These are phyloP conservation scores for Eurytoma adleriae DNA, from an alignment of 2,888 invertebrate genomes.

Conservation along the genomic window DNA sequence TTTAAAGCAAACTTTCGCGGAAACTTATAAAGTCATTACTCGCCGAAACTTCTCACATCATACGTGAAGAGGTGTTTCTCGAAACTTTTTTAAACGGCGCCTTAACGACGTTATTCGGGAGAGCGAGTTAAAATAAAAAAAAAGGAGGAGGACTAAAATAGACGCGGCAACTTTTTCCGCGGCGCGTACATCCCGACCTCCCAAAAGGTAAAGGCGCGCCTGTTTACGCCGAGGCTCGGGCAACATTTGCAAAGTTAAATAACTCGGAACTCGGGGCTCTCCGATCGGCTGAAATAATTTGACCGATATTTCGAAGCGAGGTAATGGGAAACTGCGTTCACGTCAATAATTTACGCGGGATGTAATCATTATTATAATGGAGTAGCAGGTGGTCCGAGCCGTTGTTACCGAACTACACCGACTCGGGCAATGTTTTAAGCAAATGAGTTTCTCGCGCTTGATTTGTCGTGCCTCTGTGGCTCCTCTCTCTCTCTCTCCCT, in stretches of 20 bases:
- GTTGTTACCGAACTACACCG: constrained; percentile 56
- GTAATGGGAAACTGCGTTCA: constrained; percentile 42
- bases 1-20: neutral
- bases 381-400: constrained; percentile 68
- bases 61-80: neutral
- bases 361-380: constrained; percentile 73
- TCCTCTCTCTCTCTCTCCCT: constrained; percentile 7
- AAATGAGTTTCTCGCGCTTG: constrained; percentile 69
- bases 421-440: constrained; percentile 67
- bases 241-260: constrained; percentile 50
- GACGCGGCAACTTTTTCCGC: neutral
- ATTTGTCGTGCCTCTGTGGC: constrained; percentile 63
- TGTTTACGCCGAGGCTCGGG: constrained; percentile 6
- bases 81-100: neutral
- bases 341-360: constrained; percentile 66
- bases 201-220: neutral
- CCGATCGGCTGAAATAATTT: constrained; percentile 53
- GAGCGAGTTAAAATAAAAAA: too few relatives aligned
- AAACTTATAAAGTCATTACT: constrained; percentile 1
- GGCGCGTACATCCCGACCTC: too few relatives aligned
- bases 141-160: too few relatives aligned
- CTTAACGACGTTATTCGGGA: neutral
- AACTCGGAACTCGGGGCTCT: constrained; percentile 6
- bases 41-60: neutral
- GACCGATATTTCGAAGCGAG: constrained; percentile 49